phyloP scores from a whole-genome alignment of 2,888 invertebrate species.

The Sicus ferrugineus region DNA sequence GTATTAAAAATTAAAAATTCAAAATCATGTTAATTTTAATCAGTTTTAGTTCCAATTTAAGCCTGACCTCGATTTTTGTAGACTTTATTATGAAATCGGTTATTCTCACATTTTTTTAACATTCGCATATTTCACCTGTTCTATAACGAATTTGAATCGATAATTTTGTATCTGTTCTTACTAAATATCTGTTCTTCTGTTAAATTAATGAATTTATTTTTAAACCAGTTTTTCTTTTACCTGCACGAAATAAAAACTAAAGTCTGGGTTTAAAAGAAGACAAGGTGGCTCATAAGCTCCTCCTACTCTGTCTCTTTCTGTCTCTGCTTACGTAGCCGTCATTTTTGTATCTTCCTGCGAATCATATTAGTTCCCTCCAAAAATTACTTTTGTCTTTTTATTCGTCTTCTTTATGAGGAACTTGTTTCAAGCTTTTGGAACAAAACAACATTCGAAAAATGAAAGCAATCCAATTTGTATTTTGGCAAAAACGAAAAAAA shows the following conservation, averaged over 20 bases:
- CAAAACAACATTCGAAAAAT: background rate
- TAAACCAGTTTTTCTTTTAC: background rate
- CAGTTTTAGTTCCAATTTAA: too few relatives aligned
- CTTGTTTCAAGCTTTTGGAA: background rate
- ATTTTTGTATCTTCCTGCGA: conserved; percentile 23
- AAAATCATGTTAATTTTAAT: too few relatives aligned
- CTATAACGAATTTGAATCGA: background rate
- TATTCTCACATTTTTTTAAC: too few relatives aligned
- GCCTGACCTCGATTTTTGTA: too few relatives aligned
- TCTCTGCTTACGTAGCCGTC: background rate
- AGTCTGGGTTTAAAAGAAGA: conserved; percentile 3
- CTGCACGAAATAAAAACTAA: background rate
- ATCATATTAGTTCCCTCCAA: conserved; percentile 38
- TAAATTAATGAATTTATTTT: too few relatives aligned
- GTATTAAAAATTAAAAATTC: too few relatives aligned
- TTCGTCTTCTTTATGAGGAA: background rate
- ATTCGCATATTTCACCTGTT: background rate
- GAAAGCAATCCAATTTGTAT: background rate
- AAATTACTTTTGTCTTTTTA: conserved; percentile 8
- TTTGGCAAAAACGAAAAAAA: too few relatives aligned
- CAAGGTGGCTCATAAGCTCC: conserved; percentile 30
- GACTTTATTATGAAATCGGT: too few relatives aligned
- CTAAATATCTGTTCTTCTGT: background rate
- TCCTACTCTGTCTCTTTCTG: conserved; percentile 24
- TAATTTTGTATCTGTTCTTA: background rate